These are phyloP conservation scores for Poliocrania exsul DNA, from an alignment of 2,797 vertebrate genomes.

Conservation along the genomic window DNA sequence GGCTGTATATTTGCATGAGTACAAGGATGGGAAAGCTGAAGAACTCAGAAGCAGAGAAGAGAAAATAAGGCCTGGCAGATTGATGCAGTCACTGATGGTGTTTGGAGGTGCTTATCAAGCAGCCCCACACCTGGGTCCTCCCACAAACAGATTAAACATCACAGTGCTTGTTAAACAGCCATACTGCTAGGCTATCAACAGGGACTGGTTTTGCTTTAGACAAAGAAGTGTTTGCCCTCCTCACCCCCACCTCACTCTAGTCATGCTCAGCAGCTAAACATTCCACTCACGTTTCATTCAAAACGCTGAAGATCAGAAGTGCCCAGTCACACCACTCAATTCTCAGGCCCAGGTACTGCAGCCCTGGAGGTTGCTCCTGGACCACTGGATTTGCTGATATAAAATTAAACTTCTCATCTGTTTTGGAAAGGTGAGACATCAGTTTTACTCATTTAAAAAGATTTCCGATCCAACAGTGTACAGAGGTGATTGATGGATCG, in stretches of 20 bases:
- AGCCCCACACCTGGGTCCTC: background rate
- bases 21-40: background rate
- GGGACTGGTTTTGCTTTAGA: no score
- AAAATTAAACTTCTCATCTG: background rate
- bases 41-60: background rate
- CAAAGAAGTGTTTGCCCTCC: no score
- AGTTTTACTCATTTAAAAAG: background rate
- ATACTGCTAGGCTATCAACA: background rate
- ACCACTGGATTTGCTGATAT: background rate
- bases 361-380: background rate
- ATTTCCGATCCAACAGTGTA: background rate
- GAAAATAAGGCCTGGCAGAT: background rate
- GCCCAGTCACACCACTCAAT: rapidly evolving
- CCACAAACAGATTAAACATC: background rate
- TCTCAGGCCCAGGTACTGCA: background rate
- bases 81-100: background rate
- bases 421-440: background rate
- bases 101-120: background rate
- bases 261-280: rapidly evolving
- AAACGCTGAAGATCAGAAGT: background rate
- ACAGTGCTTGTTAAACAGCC: background rate
- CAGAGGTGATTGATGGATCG: background rate
- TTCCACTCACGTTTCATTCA: background rate
- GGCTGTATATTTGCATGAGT: background rate
- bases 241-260: no score